Percentiles rank a stretch among this genome's conserved stretches.
Conservation (phyloP, 2,888 invertebrate species). For the Dugesia japonica region DNA sequence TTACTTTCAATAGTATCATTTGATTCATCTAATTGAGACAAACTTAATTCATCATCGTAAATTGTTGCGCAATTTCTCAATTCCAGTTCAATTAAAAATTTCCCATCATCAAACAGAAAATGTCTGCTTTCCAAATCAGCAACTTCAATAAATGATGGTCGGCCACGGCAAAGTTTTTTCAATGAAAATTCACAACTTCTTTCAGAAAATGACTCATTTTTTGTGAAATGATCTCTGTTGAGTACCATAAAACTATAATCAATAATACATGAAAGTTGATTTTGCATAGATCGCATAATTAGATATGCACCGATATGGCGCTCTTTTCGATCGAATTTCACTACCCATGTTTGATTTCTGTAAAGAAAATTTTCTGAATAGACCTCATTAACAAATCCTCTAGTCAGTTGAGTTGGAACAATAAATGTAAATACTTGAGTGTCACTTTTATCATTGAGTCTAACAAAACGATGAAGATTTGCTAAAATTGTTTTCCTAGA, state of each 20-base stretch:
- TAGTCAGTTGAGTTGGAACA: slow-evolving; percentile 61
- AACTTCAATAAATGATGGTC: slow-evolving; percentile 43
- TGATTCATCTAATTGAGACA: slow-evolving; percentile 29
- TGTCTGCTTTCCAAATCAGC: slow-evolving; percentile 50
- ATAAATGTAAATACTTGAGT: slow-evolving; percentile 70
- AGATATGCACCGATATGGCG: slow-evolving; percentile 63
- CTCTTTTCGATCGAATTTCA: slow-evolving; percentile 62
- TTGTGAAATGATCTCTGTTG: slow-evolving; percentile 66
- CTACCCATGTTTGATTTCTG: slow-evolving; percentile 66
- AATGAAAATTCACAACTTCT: slow-evolving; percentile 55
- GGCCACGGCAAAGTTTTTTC: slow-evolving; percentile 41
- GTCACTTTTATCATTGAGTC: slow-evolving; percentile 64
- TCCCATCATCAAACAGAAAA: slow-evolving; percentile 64
- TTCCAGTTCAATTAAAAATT: slow-evolving; percentile 63
- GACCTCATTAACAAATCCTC: slow-evolving; percentile 64
- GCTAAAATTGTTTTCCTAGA: slow-evolving; percentile 21
- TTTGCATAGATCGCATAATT: slow-evolving; percentile 61
- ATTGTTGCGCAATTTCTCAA: slow-evolving; percentile 61
- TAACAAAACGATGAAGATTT: slow-evolving; percentile 57
- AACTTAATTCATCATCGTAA: slow-evolving; percentile 54
- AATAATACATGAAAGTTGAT: slow-evolving; percentile 61
- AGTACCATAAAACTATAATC: slow-evolving; percentile 64
- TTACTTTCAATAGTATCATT: slow-evolving; percentile 52
- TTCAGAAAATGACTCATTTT: slow-evolving; percentile 64
- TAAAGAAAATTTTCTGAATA: slow-evolving; percentile 67